Evolutionary conservation across 2,113 vertebrate species (phyloP), one percentile per base, ranked within the genome.

Genomic region (Paratilapia polleni): DNA sequence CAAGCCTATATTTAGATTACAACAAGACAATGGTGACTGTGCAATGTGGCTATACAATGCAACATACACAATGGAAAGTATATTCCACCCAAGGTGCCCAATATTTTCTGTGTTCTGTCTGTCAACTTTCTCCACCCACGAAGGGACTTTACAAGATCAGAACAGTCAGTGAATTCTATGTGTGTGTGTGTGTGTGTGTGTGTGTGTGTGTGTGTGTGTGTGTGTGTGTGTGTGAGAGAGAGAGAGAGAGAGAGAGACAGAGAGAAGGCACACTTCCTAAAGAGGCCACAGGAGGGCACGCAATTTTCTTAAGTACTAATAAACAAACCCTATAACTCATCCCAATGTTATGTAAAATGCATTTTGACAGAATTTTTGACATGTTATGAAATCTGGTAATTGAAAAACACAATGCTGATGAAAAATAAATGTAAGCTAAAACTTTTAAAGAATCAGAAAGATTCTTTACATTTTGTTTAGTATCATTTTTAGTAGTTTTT

Each of bases 61-160:
- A 77, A 80, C 77, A 88, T 58, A 49, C 36, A 88, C 66, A 83
- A 60, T 90, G 93, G 94, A 95, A 95, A 94, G 84, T 59, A 77
- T 80, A 91, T 94, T 93, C 92, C 94, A 85, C 86, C 82, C 75
- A 68, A 82, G 74, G 66, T 78, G 79, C 89, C 87, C 86, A 34
- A 24, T 77, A 36, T 60, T 84, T 89, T 85, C 82, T 80, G 82
- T 77, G 88, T 78, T 91, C 90, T 95, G 90, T 94, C 91, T 89
- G 78, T 90, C 78, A 87, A 85, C 88, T 93, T 92, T 92, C 91
- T 93, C 94, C 93, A 91, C 95, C 96, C 94, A 95, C 95, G 60
- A n/a, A 91, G 95, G 95, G 93, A 95, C 93, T 96, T 96, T 89
- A 94, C 92, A 87, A 68, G 22, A 77, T 28, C 75, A 83, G 64